These are phyloP conservation scores for Tetraodon nigroviridis DNA, from an alignment of 2,113 vertebrate species.

Conservation along the genomic window DNA sequence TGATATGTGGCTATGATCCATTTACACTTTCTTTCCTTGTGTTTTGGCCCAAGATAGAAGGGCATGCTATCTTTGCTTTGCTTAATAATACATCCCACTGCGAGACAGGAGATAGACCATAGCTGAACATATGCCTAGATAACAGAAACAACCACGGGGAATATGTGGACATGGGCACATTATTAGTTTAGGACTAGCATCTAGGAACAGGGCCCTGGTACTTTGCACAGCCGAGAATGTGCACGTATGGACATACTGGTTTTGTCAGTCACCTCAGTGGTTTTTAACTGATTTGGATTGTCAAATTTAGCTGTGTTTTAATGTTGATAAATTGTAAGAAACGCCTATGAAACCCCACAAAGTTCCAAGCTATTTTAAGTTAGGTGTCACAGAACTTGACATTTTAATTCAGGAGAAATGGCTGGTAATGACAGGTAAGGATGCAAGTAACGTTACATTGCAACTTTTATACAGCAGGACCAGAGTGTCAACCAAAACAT, in stretches of 20 bases:
- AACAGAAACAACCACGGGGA: too few species aligned
- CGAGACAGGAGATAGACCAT: too few species aligned
- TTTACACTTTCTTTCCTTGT: too few species aligned
- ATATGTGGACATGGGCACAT: too few species aligned
- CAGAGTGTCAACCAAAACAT: conserved; percentile 20
- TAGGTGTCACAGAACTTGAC: background rate
- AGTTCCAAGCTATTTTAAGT: background rate
- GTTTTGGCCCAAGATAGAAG: too few species aligned
- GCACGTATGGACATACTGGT: background rate
- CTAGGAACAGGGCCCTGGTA: too few species aligned
- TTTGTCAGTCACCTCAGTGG: background rate
- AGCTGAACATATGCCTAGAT: too few species aligned
- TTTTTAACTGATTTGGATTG: background rate
- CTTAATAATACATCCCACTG: too few species aligned
- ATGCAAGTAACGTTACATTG: background rate
- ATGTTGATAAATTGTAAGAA: background rate
- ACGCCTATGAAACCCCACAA: background rate
- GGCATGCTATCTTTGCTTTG: too few species aligned
- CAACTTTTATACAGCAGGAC: conserved; percentile 11
- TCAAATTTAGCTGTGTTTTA: background rate
- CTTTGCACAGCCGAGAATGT: too few species aligned
- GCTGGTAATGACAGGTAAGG: background rate
- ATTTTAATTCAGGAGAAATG: background rate
- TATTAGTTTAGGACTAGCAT: too few species aligned
- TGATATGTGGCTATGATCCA: too few species aligned